Conservation (phyloP, 2,888 invertebrate genomes). For the Operophtera brumata region DNA sequence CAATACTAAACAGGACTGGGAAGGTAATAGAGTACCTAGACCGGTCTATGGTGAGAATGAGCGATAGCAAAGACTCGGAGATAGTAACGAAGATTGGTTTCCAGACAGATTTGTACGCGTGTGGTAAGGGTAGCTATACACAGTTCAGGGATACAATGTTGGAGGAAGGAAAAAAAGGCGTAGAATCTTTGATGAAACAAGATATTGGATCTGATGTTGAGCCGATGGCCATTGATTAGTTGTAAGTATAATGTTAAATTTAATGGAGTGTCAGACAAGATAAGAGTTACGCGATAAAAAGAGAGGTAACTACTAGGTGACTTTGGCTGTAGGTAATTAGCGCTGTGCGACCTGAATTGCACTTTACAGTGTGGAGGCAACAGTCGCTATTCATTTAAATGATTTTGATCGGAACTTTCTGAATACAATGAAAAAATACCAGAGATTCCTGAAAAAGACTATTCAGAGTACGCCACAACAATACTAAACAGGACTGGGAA, state of each 20-base stretch:
- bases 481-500: constrained; percentile 48
- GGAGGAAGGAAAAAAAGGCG: constrained; percentile 42
- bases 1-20: constrained; percentile 49
- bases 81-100: constrained; percentile 49
- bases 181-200: constrained; percentile 31
- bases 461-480: constrained; percentile 44
- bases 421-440: constrained; percentile 40
- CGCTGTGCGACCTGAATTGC: too few relatives aligned
- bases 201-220: constrained; percentile 24
- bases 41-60: constrained; percentile 58
- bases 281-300: too few relatives aligned
- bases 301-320: too few relatives aligned
- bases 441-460: constrained; percentile 27
- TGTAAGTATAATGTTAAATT: background rate
- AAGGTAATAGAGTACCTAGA: constrained; percentile 57
- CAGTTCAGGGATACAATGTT: constrained; percentile 51
- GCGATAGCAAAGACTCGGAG: constrained; percentile 44
- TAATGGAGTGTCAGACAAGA: too few relatives aligned
- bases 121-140: constrained; percentile 42
- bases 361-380: too few relatives aligned
- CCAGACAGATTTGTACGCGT: constrained; percentile 58
- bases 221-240: constrained; percentile 39
- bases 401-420: too few relatives aligned
- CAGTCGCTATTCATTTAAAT: too few relatives aligned
- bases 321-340: too few relatives aligned